Percentiles rank a stretch among this genome's conserved stretches.
Evolutionary conservation across 2,888 invertebrate genomes (phyloP).

Genomic region (Patella depressa): DNA sequence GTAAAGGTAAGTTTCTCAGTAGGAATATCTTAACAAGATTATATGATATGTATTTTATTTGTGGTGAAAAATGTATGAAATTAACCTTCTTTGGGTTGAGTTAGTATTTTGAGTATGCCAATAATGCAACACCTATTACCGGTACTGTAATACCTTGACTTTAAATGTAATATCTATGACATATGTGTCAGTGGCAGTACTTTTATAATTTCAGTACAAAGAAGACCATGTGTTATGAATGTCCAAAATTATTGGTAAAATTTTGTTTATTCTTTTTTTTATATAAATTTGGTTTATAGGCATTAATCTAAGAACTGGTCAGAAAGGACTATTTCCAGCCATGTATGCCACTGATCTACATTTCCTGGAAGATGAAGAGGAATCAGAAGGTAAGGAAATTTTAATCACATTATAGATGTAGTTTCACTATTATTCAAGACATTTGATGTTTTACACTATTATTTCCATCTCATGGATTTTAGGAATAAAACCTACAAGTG

Average conservation of each 20-base stretch:
- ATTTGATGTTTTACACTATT: too few species aligned
- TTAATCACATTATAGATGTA: not conserved
- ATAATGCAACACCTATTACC: too few species aligned
- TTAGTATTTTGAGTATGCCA: too few species aligned
- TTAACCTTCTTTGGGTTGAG: too few species aligned
- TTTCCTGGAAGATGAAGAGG: slow-evolving; percentile 90
- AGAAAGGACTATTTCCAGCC: slow-evolving; percentile 95
- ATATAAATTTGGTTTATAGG: slow-evolving; percentile 75
- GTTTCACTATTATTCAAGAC: too few species aligned
- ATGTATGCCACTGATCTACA: slow-evolving; percentile 98
- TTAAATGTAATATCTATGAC: too few species aligned
- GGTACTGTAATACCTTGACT: too few species aligned
- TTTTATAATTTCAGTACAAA: not conserved
- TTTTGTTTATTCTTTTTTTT: not conserved
- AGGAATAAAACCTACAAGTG: too few species aligned
- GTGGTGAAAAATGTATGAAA: too few species aligned
- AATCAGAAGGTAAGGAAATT: not conserved
- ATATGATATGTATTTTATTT: too few species aligned
- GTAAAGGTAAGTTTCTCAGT: slow-evolving; percentile 81
- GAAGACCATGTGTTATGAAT: not conserved
- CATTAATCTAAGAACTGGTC: slow-evolving; percentile 92
- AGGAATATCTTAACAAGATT: too few species aligned
- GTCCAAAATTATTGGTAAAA: not conserved
- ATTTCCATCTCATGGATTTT: too few species aligned
- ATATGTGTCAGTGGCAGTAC: not conserved